Evolutionary conservation across 2,113 vertebrate genomes (phyloP), one percentile per base, ranked within the genome.

Genomic region (human): DNA sequence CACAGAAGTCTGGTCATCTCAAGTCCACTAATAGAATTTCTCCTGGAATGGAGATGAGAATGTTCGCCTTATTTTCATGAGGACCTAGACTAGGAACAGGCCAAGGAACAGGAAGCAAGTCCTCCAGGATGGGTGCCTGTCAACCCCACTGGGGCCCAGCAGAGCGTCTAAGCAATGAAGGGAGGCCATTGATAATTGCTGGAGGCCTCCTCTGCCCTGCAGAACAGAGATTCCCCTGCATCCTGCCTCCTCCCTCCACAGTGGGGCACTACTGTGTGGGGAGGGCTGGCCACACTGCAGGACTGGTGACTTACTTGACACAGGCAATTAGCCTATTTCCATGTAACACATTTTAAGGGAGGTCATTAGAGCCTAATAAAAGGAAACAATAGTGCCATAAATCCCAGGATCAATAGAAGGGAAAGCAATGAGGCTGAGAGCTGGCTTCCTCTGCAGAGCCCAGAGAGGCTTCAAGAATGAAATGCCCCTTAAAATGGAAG

Each of bases 321-420:
- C 76, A 82, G 40, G n/a, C 97, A 97, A 98, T 98, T 97, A 98
- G 93, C 76, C 95, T 92, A 96, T 97, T 97, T 98, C 96, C 95
- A 91, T 95, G 96, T 97, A 97, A 95, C 97, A 96, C 78, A 30
- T 96, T 97, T 97, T 97, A 97, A 96, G 8, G 0, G 96, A 90
- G 97, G 95, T 95, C 93, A 97, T 98, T 98, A 98, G 88, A 96
- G 86, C 48, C 94, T 92, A 96, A 97, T 98, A 97, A 98, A 97
- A 97, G 96, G 89, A 96, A 93, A 95, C 94, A 89, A 95, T 79
- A 82, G 79, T 32, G 81, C 43, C 90, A 97, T 98, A 97, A 98
- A 98, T 97, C 79, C 93, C 81, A 61, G 59, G 95, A 97, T 97
- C 97, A 97, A 97, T 93, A 96, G 93, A 50, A 97, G 72, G 78